phyloP scores from a whole-genome alignment of 2,888 invertebrate species.

The Morpho helenor region DNA sequence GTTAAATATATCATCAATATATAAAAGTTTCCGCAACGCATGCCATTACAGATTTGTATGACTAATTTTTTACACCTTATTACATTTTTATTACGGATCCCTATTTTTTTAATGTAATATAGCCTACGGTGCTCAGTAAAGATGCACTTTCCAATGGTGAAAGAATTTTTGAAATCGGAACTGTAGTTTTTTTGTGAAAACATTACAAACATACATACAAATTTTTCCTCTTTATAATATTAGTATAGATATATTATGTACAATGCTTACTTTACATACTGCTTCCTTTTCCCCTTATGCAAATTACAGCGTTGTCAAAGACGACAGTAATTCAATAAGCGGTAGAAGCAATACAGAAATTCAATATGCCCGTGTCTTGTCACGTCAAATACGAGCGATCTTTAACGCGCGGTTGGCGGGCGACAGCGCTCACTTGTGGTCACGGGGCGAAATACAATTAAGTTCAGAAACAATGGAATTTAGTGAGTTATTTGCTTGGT shows the following conservation, averaged over 20 bases:
- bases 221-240: too few species aligned
- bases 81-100: too few species aligned
- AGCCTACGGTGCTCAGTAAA: too few species aligned
- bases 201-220: too few species aligned
- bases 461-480: slow-evolving; percentile 20
- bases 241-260: background rate
- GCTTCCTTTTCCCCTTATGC: background rate
- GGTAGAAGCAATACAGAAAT: slow-evolving; percentile 43
- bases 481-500: slow-evolving; percentile 11
- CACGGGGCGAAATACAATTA: slow-evolving; percentile 25
- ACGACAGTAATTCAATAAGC: slow-evolving; percentile 29
- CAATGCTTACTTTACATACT: background rate
- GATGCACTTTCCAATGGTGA: too few species aligned
- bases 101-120: too few species aligned
- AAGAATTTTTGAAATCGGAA: too few species aligned
- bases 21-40: too few species aligned
- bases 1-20: too few species aligned
- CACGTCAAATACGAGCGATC: slow-evolving; percentile 36
- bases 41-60: too few species aligned
- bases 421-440: slow-evolving; percentile 29
- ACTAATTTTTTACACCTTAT: too few species aligned
- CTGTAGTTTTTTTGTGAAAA: too few species aligned
- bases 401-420: slow-evolving; percentile 23
- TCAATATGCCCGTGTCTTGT: slow-evolving; percentile 47
- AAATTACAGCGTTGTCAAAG: slow-evolving; percentile 12